Evolutionary conservation across 2,888 invertebrate genomes (phyloP), one percentile per base, ranked within the genome.

Genomic region (Pyrrhosoma nymphula): DNA sequence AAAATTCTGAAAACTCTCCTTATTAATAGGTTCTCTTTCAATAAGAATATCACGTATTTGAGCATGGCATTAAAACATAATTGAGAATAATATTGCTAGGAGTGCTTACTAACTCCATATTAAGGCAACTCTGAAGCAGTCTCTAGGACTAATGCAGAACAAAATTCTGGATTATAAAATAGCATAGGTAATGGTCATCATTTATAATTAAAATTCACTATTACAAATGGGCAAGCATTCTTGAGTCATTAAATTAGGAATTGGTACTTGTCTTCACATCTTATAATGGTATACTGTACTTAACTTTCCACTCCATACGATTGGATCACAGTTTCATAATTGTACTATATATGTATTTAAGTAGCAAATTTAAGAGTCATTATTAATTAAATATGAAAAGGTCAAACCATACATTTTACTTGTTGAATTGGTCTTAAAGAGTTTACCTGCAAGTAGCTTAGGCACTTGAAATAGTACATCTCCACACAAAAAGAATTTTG

Each of bases 71-170:
- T 69, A 93, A 93, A 93, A 93, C 75, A 47, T 69, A 93, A 93
- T 47, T 55, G 16, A 93, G 16, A 69, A 93, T 75, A 55, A 93
- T 93, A 93, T 93, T 93, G 93, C 93, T 69, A 55, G 93, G 93
- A 93, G 93, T 69, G 39, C 69, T 69, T 47, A 69, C 82, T 69
- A 93, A 35, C 93, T 93, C 93, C 93, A 63, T 39, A 93, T 93
- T 93, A 93, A 93, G 93, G 93, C 93, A 93, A 69, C 93, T 93
- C 69, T 69, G 63, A 93, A 93, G 93, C 93, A 93, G 63, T 69
- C 93, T 93, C 93, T 93, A 93, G 26, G 47, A 12, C 93, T 69
- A 69, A 63, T 91, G 93, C 69, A 93, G 47, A 93, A 47, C 93
- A 69, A 93, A 93, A 69, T 69, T 47, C 47, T 63, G 69, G 93